A percentile compares a stretch with the other conserved stretches of the same genome.
These are phyloP conservation scores for Pseudachorutes palmiensis DNA, from an alignment of 1,140 invertebrate species.

Conservation along the genomic window DNA sequence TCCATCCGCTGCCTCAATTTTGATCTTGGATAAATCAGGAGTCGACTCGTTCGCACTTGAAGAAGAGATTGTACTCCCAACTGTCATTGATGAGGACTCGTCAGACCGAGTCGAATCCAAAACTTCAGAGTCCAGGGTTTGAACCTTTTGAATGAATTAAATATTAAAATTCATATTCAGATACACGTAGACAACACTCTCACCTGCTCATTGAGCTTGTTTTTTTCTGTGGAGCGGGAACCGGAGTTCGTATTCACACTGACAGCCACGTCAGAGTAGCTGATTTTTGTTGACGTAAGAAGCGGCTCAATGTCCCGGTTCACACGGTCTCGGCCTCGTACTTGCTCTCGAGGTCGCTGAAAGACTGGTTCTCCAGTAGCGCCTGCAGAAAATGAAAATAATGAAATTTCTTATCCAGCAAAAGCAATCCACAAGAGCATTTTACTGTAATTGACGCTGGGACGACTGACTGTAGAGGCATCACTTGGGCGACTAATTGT, in stretches of 20 bases:
- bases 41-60: too few species aligned
- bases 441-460: neutral
- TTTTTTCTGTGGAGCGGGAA: too few species aligned
- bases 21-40: neutral
- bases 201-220: neutral
- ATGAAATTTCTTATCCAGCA: neutral
- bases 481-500: neutral
- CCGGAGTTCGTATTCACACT: neutral
- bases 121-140: neutral
- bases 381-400: neutral
- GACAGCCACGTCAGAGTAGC: neutral
- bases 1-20: neutral
- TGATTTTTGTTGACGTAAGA: neutral
- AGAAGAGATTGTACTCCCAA: too few species aligned
- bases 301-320: neutral
- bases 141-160: neutral
- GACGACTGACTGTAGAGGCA: neutral
- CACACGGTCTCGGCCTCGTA: neutral
- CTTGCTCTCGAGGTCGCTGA: neutral
- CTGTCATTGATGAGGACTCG: neutral
- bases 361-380: neutral
- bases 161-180: neutral
- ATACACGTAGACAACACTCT: neutral
- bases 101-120: neutral
- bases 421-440: neutral